Base-by-base conservation (phyloP, 2,888 invertebrate genomes). In the Allolobophora icterica region DNA sequence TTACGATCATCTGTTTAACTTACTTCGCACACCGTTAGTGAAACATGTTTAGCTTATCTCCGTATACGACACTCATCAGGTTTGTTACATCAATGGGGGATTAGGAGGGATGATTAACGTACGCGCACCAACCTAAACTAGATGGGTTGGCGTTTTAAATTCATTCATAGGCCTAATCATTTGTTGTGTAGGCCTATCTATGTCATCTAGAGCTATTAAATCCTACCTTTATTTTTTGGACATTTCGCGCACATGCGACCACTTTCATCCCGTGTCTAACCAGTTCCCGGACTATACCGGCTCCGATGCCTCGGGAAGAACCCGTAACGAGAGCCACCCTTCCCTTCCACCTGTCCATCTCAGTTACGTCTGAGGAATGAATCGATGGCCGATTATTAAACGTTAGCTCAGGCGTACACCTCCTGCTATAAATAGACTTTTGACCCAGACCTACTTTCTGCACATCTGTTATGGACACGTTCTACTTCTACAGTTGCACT, bases 231-330 rank as follows among this genome's bases (percentile, higher is more conserved):
- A 96, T 94, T 52, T 94, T 95, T 1, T 96, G 96, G 1, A 95
- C 93, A 58, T 96, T 95, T 91, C 96, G 95, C 0, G 96, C 96
- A 92, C 96, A 94, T 0, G 96, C 96, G 0, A 96, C 95, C 0
- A 97, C 97, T 91, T 95, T 95, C 91, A 97, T 92, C 0, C 96
- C 97, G 92, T 92, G 91, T 34, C 93, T 91, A 34, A 93, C 94
- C 89, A 95, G 92, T 33, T 91, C 91, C 89, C 92, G 92, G 6
- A 93, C 93, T 19, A 94, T 92, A 5, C 93, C 94, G 30, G 93
- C 93, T 4, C 95, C 94, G 21, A 94, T 94, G 30, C 95, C 94
- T 30, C 92, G 92, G 5, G 95, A 94, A 0, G 95, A 94, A 0
- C 95, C 94, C 4, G 94, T 95, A 2, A 95, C 94, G 71, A 95